Evolutionary conservation across 2,113 vertebrate species (phyloP).

Genomic region (Poeciliopsis turrubarensis): DNA sequence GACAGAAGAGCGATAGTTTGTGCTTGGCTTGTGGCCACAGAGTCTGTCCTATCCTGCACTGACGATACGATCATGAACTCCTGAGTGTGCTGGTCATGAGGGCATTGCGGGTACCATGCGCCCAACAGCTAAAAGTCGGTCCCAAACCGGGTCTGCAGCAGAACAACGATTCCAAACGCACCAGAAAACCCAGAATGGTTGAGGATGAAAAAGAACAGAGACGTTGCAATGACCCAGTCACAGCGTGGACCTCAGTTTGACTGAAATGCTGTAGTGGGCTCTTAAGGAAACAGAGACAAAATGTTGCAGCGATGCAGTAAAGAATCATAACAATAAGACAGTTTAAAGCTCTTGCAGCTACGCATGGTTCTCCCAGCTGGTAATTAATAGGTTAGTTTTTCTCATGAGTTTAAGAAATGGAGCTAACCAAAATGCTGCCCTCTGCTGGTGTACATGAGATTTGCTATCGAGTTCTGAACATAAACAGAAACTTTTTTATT

Average conservation of each 20-base stretch:
- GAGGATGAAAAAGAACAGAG: neutral
- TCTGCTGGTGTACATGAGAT: neutral
- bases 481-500: neutral
- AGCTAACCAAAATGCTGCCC: neutral
- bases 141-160: too few relatives aligned
- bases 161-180: neutral
- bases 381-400: neutral
- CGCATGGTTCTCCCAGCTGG: neutral
- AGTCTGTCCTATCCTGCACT: neutral
- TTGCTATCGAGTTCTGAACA: neutral
- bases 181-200: neutral
- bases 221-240: neutral
- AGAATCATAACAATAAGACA: neutral
- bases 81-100: too few relatives aligned
- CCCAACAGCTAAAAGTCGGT: too few relatives aligned
- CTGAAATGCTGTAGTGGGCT: neutral
- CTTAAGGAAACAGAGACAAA: neutral
- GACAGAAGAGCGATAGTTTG: neutral
- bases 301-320: neutral
- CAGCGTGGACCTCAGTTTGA: neutral
- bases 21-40: neutral
- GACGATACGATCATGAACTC: neutral
- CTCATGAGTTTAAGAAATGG: too few relatives aligned
- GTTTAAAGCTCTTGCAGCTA: neutral
- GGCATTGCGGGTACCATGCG: too few relatives aligned